phyloP scores from a whole-genome alignment of 2,113 vertebrate genomes.

The Tachysurus vachellii region DNA sequence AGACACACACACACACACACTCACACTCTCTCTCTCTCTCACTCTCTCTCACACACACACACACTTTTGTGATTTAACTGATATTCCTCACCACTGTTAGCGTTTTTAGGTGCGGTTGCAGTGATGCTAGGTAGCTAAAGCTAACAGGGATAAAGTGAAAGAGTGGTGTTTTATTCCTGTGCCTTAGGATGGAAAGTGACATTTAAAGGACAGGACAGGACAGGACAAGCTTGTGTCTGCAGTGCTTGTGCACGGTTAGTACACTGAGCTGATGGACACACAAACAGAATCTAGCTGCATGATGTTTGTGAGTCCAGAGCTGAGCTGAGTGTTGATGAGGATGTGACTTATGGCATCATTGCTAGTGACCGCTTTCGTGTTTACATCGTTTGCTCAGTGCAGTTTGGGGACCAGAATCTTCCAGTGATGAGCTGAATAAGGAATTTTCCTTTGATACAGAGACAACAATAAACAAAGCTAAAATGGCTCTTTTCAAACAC shows the following conservation, averaged over 20 bases:
- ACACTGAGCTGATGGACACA: too few relatives aligned
- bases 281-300: too few relatives aligned
- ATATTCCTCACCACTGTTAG: not conserved
- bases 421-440: not conserved
- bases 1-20: not conserved
- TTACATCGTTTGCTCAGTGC: not conserved
- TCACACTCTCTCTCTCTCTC: not conserved
- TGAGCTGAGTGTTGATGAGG: not conserved
- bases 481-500: not conserved
- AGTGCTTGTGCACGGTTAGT: not conserved
- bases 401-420: not conserved
- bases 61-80: not conserved
- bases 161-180: not conserved
- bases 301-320: too few relatives aligned
- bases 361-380: not conserved
- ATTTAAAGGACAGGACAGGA: not conserved
- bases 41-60: not conserved
- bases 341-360: not conserved
- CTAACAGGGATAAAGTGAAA: not conserved
- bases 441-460: not conserved
- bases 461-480: not conserved
- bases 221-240: not conserved
- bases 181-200: not conserved
- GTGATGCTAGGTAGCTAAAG: not conserved
- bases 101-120: constrained; percentile 41